phyloP scores from a whole-genome alignment of 2,797 vertebrate species.

The Cuculus canorus region DNA sequence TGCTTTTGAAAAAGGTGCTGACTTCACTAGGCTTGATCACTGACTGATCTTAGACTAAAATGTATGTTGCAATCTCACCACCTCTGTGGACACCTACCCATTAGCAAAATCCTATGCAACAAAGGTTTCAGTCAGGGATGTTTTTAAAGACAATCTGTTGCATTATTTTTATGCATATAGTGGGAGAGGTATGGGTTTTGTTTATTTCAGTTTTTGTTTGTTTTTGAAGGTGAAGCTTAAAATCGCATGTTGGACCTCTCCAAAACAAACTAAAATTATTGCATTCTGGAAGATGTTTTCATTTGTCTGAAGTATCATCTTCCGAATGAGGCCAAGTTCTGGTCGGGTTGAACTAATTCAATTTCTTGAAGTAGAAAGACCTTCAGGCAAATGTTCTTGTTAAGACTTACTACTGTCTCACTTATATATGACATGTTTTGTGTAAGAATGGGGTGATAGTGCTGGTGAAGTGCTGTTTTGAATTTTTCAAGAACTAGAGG shows the following conservation, averaged over 20 bases:
- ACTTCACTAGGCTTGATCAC: not conserved
- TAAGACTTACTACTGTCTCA: not conserved
- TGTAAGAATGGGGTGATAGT: not conserved
- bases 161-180: not conserved
- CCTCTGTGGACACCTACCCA: not conserved
- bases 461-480: not conserved
- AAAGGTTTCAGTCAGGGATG: not conserved
- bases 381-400: not conserved
- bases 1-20: not conserved
- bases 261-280: not conserved
- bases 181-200: too few species aligned
- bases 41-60: not conserved
- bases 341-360: not conserved
- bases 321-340: not conserved
- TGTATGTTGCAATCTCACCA: rapidly evolving
- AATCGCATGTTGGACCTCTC: not conserved
- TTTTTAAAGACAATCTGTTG: not conserved
- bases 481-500: not conserved
- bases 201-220: not conserved
- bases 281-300: not conserved
- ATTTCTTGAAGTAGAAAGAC: not conserved
- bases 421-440: not conserved
- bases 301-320: not conserved
- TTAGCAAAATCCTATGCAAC: not conserved
- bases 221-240: not conserved